Percentiles rank a stretch among this genome's conserved stretches.
phyloP scores from a whole-genome alignment of 35 echinoderm and acorn worm genomes.

The Amphiura filiformis region DNA sequence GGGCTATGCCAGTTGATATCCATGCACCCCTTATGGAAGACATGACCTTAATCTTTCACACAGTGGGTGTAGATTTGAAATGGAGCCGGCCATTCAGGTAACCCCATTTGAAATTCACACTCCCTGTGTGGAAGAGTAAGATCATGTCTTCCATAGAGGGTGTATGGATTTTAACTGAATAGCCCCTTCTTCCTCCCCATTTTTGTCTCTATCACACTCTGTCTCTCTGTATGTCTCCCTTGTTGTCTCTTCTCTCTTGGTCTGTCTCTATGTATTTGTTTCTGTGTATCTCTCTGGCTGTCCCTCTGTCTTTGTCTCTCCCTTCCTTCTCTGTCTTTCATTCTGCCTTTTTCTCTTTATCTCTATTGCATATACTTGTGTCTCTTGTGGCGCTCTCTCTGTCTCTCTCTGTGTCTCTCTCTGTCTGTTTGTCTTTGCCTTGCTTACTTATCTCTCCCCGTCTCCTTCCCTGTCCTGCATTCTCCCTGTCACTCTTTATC shows the following conservation, averaged over 20 bases:
- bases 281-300: neutral
- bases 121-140: no score
- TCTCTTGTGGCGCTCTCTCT: neutral
- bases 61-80: no score
- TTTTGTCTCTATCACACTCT: neutral
- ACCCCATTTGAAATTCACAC: no score
- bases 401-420: neutral
- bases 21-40: no score
- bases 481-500: neutral
- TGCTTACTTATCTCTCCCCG: neutral
- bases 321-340: no score
- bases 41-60: no score
- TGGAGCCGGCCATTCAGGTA: no score
- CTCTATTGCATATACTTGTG: neutral
- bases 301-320: no score
- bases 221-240: neutral
- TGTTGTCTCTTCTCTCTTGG: neutral
- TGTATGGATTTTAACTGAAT: neutral
- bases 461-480: neutral
- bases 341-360: neutral
- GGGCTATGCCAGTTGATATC: no score
- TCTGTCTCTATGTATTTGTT: neutral
- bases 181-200: neutral
- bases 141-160: no score
- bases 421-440: neutral